A percentile compares a stretch with the other conserved stretches of the same genome.
Conservation (phyloP, 2,888 invertebrate species). For the Tetramorium bicarinatum region DNA sequence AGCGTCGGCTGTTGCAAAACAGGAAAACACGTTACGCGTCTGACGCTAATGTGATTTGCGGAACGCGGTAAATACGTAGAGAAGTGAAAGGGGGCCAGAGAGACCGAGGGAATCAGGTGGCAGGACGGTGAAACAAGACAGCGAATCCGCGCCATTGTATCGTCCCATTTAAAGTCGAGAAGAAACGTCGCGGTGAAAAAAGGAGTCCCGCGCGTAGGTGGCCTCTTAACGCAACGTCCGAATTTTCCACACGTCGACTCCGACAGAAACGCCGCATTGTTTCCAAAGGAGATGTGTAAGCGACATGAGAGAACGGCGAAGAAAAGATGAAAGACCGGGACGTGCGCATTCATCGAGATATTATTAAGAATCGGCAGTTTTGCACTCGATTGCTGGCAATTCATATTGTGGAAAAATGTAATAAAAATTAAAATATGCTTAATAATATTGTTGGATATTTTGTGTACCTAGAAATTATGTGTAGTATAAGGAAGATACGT, state of each 20-base stretch:
- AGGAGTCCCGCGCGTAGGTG: constrained; percentile 44
- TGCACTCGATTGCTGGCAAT: neutral
- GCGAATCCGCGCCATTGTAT: constrained; percentile 54
- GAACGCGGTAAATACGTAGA: constrained; percentile 47
- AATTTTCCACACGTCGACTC: constrained; percentile 78
- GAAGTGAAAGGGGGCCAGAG: constrained; percentile 38
- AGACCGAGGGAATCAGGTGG: constrained; percentile 49
- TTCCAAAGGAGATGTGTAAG: constrained; percentile 63
- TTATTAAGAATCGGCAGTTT: neutral
- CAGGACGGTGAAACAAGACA: constrained; percentile 41
- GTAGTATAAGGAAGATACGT: neutral
- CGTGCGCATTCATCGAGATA: neutral
- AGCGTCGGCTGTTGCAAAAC: constrained; percentile 74
- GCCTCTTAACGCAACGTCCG: constrained; percentile 75
- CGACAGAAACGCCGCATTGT: constrained; percentile 78
- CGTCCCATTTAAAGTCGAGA: constrained; percentile 21
- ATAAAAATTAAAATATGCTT: neutral
- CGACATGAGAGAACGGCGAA: neutral
- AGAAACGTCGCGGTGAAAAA: constrained; percentile 36
- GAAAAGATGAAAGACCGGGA: neutral
- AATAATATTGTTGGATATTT: neutral
- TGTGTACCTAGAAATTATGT: neutral
- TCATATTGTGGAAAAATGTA: neutral
- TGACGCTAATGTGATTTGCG: constrained; percentile 80
- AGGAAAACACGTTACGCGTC: constrained; percentile 76